Evolutionary conservation across 2,888 invertebrate species (phyloP).

Genomic region (Drosophila stalkeri): DNA sequence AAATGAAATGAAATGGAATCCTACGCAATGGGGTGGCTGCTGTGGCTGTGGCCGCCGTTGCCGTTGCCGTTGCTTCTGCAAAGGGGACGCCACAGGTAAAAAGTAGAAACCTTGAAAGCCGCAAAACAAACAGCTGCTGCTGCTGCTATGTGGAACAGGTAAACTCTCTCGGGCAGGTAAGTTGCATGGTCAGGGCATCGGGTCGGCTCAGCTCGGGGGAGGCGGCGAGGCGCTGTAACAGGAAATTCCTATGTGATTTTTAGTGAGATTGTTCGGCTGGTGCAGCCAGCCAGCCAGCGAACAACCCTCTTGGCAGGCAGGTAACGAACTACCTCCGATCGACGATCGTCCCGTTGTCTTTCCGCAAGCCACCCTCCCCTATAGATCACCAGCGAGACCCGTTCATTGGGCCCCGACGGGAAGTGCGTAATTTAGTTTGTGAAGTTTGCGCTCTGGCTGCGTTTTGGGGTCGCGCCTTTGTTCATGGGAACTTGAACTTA

Average conservation of each 20-base stretch:
- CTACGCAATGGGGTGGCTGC: conserved; percentile 80
- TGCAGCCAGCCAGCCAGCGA: conserved; percentile 37
- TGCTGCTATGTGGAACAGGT: conserved; percentile 61
- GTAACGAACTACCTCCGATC: conserved; percentile 34
- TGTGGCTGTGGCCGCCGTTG: conserved; percentile 34
- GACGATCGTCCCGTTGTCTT: conserved; percentile 42
- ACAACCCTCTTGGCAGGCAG: conserved; percentile 60
- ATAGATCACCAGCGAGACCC: conserved; percentile 34
- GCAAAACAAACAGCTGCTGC: conserved; percentile 78
- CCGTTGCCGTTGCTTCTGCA: conserved; percentile 7
- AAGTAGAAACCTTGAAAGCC: conserved; percentile 78
- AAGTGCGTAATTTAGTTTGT: conserved; percentile 80
- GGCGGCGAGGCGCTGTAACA: conserved; percentile 64
- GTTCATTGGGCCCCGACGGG: conserved; percentile 59
- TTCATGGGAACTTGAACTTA: conserved; percentile 76
- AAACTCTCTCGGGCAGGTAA: conserved; percentile 69
- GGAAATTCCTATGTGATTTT: conserved; percentile 81
- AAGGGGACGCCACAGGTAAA: conserved; percentile 79
- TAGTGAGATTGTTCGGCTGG: conserved; percentile 67
- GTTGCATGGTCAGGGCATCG: conserved; percentile 29
- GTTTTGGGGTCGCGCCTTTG: conserved; percentile 71
- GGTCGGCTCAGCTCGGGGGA: conserved; percentile 39
- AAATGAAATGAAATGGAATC: conserved; percentile 69
- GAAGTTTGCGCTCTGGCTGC: conserved; percentile 58
- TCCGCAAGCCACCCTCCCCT: conserved; percentile 64